phyloP scores from a whole-genome alignment of 2,888 invertebrate species.

The Abrostola triplasia region DNA sequence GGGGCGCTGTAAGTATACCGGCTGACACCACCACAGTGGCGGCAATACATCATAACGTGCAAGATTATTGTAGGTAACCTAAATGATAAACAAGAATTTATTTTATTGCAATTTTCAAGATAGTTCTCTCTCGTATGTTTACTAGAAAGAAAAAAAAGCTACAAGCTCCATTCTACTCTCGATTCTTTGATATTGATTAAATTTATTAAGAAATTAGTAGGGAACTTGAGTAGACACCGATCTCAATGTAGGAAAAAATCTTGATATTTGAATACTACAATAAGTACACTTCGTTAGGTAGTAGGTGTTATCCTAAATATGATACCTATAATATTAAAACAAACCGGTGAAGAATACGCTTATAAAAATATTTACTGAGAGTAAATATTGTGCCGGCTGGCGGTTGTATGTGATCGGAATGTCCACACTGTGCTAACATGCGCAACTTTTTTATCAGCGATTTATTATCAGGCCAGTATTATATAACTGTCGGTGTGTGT shows the following conservation, averaged over 20 bases:
- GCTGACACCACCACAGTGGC: background rate
- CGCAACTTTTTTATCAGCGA: constrained; percentile 85
- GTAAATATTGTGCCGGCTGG: constrained; percentile 35
- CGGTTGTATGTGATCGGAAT: constrained; percentile 47
- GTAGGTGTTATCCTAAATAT: too few species aligned
- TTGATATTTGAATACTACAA: background rate
- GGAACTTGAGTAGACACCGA: background rate
- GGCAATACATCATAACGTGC: background rate
- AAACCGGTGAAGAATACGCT: constrained; percentile 6
- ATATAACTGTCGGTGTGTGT: constrained; percentile 78
- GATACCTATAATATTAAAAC: background rate
- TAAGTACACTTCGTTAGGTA: too few species aligned
- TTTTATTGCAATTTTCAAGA: too few species aligned
- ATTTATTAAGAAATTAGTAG: too few species aligned
- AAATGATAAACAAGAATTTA: background rate
- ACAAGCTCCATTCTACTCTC: too few species aligned
- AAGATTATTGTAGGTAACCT: background rate
- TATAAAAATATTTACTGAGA: constrained; percentile 15
- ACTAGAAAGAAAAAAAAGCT: too few species aligned
- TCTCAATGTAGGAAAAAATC: too few species aligned
- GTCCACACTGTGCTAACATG: constrained; percentile 69
- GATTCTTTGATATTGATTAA: too few species aligned
- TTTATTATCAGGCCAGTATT: constrained; percentile 84
- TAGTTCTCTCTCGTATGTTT: too few species aligned
- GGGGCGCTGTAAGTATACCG: constrained; percentile 26